These are phyloP conservation scores for Pipistrellus pipistrellus DNA, from an alignment of 2,797 vertebrate species.

Conservation along the genomic window DNA sequence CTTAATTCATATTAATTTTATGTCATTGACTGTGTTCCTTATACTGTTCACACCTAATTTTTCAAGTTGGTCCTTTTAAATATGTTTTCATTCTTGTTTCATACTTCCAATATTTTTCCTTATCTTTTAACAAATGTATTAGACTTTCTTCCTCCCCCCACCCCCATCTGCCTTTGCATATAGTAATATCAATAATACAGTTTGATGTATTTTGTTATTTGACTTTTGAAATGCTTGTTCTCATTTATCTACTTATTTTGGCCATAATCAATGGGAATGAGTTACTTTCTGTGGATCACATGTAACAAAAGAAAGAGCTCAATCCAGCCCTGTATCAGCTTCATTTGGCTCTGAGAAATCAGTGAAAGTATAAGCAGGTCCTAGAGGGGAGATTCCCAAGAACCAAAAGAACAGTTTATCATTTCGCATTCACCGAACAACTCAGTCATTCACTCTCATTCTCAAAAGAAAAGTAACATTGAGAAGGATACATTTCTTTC, in stretches of 20 bases:
- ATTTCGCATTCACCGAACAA: not conserved
- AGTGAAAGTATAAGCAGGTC: not conserved
- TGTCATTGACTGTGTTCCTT: not conserved
- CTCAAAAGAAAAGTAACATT: not conserved
- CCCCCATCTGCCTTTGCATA: not conserved
- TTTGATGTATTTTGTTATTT: not conserved
- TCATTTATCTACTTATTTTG: not conserved
- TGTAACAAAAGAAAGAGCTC: not conserved
- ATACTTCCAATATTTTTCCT: not conserved
- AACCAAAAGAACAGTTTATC: not conserved
- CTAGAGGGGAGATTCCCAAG: not conserved
- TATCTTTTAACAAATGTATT: slow-evolving; percentile 2
- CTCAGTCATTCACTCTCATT: not conserved
- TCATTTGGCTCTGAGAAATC: not conserved
- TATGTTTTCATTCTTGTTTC: not conserved
- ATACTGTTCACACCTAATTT: not conserved
- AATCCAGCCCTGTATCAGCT: not conserved
- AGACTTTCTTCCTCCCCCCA: not conserved
- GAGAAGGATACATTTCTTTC: not conserved
- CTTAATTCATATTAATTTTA: not conserved
- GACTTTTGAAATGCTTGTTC: not conserved
- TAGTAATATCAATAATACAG: not conserved
- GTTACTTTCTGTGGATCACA: not conserved
- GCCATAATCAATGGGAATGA: not conserved
- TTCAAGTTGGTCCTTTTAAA: not conserved